Base-by-base conservation (phyloP, 2,113 vertebrate species). In the Perca schrenkii region DNA sequence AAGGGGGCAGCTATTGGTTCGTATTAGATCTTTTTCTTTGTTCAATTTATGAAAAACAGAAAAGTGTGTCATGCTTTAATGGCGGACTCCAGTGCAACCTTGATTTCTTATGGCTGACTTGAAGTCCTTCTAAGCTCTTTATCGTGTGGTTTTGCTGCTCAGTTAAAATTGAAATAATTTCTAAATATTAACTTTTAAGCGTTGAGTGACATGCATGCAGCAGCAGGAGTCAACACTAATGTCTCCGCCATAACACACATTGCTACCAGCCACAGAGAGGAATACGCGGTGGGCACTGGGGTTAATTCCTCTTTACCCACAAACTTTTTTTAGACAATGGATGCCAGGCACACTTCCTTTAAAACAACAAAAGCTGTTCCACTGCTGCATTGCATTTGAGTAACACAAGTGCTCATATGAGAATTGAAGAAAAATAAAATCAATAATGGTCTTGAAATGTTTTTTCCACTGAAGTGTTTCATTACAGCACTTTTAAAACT, bases 361-460 rank as follows among this genome's bases (percentile, higher is more conserved):
- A 60, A 78, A 83, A 22, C 28, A 72, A 60, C 61, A 14, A 61
- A 77, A 49, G 46, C 46, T 16, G n/a, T 62, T 73, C 7, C 60
- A 17, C 40, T 54, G 74, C 64, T 64, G 60, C 52, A 8, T n/a
- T 75, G 80, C 49, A 64, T 88, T 78, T 78, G 52, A 69, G 34
- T 50, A 1, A 6, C 56, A 6, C 3, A 25, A 17, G 10, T 52
- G 25, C 22, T 40, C 28, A 46, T 4, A 54, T 8, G n/a, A 56
- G 43, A 61, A 34, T 34, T 34, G 34, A 34, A 57, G 64, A 21
- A 58, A 70, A 70, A 43, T 57, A 10, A 57, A 56, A 22, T 12
- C 40, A 43, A 34, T 34, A 62, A 28, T 22, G 8, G 14, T 53
- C 31, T 52, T 22, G 28, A n/a, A 21, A 67, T 60, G n/a, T 43